These are phyloP conservation scores for Rambutsinella grinnellia DNA, from an alignment of 2,888 invertebrate genomes.

Conservation along the genomic window DNA sequence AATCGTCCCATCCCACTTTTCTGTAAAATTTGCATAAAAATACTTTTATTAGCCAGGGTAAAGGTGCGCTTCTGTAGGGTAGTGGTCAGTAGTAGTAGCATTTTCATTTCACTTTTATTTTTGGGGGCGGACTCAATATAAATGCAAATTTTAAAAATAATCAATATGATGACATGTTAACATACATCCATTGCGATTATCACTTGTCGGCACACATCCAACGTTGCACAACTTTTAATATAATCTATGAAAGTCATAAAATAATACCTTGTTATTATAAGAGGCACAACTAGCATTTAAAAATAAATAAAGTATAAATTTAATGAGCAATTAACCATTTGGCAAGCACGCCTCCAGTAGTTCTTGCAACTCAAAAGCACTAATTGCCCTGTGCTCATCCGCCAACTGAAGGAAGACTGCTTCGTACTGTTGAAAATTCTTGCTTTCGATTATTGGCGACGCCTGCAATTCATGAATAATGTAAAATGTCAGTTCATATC, in stretches of 20 bases:
- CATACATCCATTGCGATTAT: constrained; percentile 90
- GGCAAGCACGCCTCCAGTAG: constrained; percentile 90
- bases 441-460: constrained; percentile 76
- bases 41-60: too few species aligned
- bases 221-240: constrained; percentile 92
- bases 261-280: neutral
- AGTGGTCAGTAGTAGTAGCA: too few species aligned
- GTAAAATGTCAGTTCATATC: constrained; percentile 21
- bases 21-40: constrained; percentile 69
- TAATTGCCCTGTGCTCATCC: constrained; percentile 90
- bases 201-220: constrained; percentile 92
- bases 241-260: too few species aligned
- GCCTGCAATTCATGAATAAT: constrained; percentile 70
- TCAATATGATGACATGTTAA: too few species aligned
- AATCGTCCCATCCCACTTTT: constrained; percentile 84
- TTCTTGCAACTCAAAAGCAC: constrained; percentile 92
- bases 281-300: neutral
- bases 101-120: constrained; percentile 9
- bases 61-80: neutral
- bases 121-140: neutral
- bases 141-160: neutral
- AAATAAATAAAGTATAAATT: constrained; percentile 6
- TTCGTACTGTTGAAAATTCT: constrained; percentile 87
- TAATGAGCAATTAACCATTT: constrained; percentile 76
- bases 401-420: constrained; percentile 90